Percentiles rank a stretch among this genome's conserved stretches.
Evolutionary conservation across 2,888 invertebrate genomes (phyloP).

Genomic region (Operophtera brumata): DNA sequence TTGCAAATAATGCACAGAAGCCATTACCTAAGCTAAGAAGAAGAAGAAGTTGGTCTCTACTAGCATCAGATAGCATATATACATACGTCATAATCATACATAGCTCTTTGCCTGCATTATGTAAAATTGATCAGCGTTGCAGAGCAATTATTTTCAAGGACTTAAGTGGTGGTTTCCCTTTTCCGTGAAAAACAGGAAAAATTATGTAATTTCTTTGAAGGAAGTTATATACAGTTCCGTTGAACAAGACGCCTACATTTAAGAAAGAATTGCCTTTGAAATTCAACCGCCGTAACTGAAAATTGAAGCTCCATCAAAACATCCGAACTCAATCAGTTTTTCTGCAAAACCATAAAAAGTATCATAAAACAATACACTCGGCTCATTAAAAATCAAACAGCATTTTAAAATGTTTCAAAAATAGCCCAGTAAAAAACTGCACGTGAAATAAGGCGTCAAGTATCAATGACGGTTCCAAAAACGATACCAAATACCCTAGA

Average conservation of each 20-base stretch:
- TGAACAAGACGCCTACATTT: too few species aligned
- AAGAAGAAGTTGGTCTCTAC: background rate
- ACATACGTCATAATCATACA: too few species aligned
- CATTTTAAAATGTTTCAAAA: slow-evolving; percentile 39
- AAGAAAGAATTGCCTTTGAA: background rate
- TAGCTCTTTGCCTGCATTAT: background rate
- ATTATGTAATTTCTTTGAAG: background rate
- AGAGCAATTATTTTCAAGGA: background rate
- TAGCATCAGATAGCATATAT: too few species aligned
- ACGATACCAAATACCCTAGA: slow-evolving; percentile 47
- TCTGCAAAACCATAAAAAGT: slow-evolving; percentile 28
- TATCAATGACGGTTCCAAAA: slow-evolving; percentile 63
- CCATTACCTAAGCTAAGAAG: too few species aligned
- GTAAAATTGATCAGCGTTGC: background rate
- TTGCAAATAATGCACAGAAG: too few species aligned
- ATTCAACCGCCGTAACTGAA: background rate
- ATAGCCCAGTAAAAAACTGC: slow-evolving; percentile 47
- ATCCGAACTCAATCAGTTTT: slow-evolving; percentile 19
- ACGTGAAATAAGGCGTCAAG: slow-evolving; percentile 57
- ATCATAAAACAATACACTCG: slow-evolving; percentile 20
- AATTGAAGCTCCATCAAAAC: background rate
- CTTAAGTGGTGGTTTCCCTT: background rate
- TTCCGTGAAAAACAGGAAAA: background rate
- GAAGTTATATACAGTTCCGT: too few species aligned
- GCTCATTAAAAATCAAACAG: slow-evolving; percentile 32